Evolutionary conservation across 2,113 vertebrate genomes (phyloP).

Genomic region (Siniperca knerii): DNA sequence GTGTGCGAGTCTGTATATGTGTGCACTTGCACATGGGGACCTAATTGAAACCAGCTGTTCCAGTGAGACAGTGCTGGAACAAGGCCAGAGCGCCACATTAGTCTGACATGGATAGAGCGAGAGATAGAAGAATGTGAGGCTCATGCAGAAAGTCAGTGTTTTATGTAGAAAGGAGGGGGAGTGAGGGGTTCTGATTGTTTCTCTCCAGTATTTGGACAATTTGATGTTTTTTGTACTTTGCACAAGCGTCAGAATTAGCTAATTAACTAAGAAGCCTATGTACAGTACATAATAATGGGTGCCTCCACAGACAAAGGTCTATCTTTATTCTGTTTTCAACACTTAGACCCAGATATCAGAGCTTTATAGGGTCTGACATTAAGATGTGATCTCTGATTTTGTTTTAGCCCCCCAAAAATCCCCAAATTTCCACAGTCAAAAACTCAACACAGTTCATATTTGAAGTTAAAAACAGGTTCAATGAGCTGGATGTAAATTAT

Average conservation of each 20-base stretch:
- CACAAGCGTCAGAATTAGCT: constrained; percentile 5
- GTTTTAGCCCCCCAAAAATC: background rate
- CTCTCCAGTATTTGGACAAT: constrained; percentile 48
- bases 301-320: background rate
- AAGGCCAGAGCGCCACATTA: constrained; percentile 63
- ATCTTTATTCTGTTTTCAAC: constrained; percentile 31
- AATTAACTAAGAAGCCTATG: constrained; percentile 16
- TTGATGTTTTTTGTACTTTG: constrained; percentile 51
- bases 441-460: background rate
- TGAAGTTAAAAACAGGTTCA: background rate
- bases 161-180: background rate
- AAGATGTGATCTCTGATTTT: background rate
- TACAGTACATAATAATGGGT: background rate
- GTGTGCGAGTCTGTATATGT: constrained; percentile 12
- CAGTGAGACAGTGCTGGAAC: constrained; percentile 62
- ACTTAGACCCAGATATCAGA: constrained; percentile 42
- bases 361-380: background rate
- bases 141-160: constrained; percentile 21
- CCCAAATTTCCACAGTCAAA: background rate
- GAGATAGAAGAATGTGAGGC: constrained; percentile 41
- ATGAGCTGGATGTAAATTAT: background rate
- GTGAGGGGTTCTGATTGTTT: constrained; percentile 21
- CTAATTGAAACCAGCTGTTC: constrained; percentile 79
- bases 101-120: constrained; percentile 57
- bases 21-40: constrained; percentile 24